Base-by-base conservation (phyloP, 1,140 invertebrate species). In the Pseudomyrmex concolor region DNA sequence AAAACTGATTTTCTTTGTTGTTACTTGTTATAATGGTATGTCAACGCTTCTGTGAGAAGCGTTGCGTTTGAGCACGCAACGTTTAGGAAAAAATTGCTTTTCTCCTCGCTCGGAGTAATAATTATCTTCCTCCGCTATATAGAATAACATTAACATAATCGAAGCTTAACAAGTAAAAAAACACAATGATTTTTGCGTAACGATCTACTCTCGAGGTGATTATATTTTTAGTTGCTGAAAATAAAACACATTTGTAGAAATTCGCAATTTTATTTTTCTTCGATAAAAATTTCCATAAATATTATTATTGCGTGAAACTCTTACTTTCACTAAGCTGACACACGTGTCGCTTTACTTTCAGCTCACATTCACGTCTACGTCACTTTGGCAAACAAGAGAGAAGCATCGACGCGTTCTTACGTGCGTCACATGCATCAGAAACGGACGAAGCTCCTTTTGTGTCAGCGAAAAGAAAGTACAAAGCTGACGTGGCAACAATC, bases 341-440 rank as follows among this genome's bases (percentile, higher is more conserved):
- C 22, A 59, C 66, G 43, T 48, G 22, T 70, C 76, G 50, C 34
- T 67, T 71, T 59, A 55, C 76, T 71, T 80, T 80, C 66, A 80
- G 66, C 19, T 19, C 43, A 13, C 66, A 71, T 80, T 70, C 22
- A 59, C 19, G 22, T 71, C 2, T 10, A 80, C 66, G 76, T 71
- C 76, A 80, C 19, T 43, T 50, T 4, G 22, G 50, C 76, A 50
- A 80, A 80, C 15, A 80, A 80, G 34, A 34, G 34, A 34, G 66
- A 43, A 80, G 15, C 19, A 70, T 45, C 22, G 0, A 13, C n/a
- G n/a, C 5, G 5, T 80, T 59, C 43, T 80, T 71, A 50, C 12
- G 19, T 48, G 66, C 43, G 19, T 71, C 66, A 71, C 45, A 59
- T 17, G 12, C 17, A 8, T 17, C 34, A 13, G 5, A 48, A 78